Conservation (phyloP, 1,140 invertebrate genomes). For the Euura saliciscinereae region DNA sequence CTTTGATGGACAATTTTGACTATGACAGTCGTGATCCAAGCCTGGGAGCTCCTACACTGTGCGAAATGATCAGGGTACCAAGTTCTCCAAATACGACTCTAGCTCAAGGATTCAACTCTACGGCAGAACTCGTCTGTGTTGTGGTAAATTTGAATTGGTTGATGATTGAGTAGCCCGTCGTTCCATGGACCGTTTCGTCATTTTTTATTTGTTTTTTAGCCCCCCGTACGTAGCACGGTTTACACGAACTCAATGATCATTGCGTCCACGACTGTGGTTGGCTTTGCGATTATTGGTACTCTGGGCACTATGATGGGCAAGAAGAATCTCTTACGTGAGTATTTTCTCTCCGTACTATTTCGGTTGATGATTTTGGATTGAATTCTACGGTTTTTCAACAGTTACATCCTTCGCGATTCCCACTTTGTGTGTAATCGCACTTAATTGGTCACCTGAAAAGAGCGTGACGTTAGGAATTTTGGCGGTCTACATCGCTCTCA, state of each 20-base stretch:
- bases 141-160: background rate
- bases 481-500: conserved; percentile 13
- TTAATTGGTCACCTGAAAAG: conserved; percentile 20
- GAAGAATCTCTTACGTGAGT: conserved; percentile 21
- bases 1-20: conserved; percentile 5
- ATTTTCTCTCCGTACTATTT: background rate
- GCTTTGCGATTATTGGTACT: conserved; percentile 18
- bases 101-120: background rate
- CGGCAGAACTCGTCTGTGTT: background rate
- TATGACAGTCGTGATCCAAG: background rate
- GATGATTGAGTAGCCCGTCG: background rate
- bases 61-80: conserved; percentile 35
- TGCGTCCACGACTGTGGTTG: conserved; percentile 10
- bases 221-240: conserved; percentile 13
- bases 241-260: conserved; percentile 25
- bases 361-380: no score
- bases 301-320: conserved; percentile 21
- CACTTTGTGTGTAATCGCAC: conserved; percentile 1
- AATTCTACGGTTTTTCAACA: background rate
- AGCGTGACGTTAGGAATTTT: conserved; percentile 15
- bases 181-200: background rate
- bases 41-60: conserved; percentile 26
- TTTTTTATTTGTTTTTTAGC: conserved; percentile 6
- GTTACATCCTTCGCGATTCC: conserved; percentile 17
- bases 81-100: conserved; percentile 21